Evolutionary conservation across 2,113 vertebrate species (phyloP), one percentile per base, ranked within the genome.

Genomic region (Rhinogobius similis): DNA sequence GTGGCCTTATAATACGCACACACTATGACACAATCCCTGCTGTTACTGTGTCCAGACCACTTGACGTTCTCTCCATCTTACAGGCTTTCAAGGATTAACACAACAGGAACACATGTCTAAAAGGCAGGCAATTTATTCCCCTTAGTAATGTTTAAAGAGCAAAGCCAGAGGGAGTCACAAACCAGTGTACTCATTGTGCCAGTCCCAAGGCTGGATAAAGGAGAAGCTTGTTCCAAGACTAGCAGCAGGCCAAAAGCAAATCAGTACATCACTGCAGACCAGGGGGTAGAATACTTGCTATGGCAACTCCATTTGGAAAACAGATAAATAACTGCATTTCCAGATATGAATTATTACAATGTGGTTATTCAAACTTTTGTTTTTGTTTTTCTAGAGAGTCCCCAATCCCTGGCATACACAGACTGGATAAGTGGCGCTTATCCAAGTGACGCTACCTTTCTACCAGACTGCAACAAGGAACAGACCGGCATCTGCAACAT

Each of bases 401-500:
- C 68, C 2, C 16, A 48, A 39, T 18, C 56, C 4, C 72, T 73
- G 23, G 36, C 56, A 4, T 26, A 72, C 59, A 84, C 84, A 9
- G 87, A 87, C 63, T 89, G 87, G 89, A 70, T 61, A 70, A 9
- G 70, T 41, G 14, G 73, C 32, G 32, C 32, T 36, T 36, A 36
- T 36, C 32, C 64, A 36, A 55, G 71, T 0, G 44, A 75, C 3
- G 18, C 46, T 65, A 87, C 84, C 43, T 82, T 88, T 5, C 90
- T 92, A 29, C 90, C 93, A 8, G 92, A 93, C 90, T 91, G 92
- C 82, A 92, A 90, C 48, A 71, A 83, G 68, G 90, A 91, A 56
- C 70, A 39, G 12, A 70, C 87, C 0, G 85, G 87, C 63, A 75
- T 88, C 86, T 93, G 92, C 79, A 91, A 91, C 64, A 16, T 78